phyloP scores from a whole-genome alignment of 2,797 vertebrate species.

The Babyrousa celebensis region DNA sequence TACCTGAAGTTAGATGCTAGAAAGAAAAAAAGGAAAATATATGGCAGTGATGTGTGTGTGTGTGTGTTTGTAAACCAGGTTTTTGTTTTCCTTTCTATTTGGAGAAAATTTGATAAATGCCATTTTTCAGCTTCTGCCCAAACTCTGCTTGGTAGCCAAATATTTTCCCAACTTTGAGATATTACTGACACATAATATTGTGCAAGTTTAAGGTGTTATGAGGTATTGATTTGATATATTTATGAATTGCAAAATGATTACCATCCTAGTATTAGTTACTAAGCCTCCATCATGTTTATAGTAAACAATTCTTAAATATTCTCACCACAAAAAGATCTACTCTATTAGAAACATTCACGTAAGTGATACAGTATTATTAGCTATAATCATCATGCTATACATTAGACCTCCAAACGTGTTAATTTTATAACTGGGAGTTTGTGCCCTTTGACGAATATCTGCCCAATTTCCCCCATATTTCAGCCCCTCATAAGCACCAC shows the following conservation, averaged over 20 bases:
- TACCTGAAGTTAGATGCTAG: background rate
- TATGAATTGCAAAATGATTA: background rate
- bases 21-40: constrained; percentile 3
- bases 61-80: background rate
- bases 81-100: background rate
- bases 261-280: background rate
- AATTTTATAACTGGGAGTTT: background rate
- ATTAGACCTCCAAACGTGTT: background rate
- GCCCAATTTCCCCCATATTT: background rate
- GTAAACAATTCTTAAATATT: background rate
- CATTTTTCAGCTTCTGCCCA: background rate
- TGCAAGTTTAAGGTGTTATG: background rate
- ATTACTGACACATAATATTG: background rate
- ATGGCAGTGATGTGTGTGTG: background rate
- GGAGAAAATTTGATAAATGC: background rate
- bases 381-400: background rate
- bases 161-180: constrained; percentile 11
- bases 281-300: background rate
- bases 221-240: background rate
- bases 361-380: background rate
- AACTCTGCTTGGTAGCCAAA: background rate
- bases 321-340: background rate
- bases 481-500: background rate
- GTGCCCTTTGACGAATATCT: background rate
- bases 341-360: background rate